Evolutionary conservation across 2,797 vertebrate species (phyloP).

Genomic region (Chrysocyon brachyurus): DNA sequence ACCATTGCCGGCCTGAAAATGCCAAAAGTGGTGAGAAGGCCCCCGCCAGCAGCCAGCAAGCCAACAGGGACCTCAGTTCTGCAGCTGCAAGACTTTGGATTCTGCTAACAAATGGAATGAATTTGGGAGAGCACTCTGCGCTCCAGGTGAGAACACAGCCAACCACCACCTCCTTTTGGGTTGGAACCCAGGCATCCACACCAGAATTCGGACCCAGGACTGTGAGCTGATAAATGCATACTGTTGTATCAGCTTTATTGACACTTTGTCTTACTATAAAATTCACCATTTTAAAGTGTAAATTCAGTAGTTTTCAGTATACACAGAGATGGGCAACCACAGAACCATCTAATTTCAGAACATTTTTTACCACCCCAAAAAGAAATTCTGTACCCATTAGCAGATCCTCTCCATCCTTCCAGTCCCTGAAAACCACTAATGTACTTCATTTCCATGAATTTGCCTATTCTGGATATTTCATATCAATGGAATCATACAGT

Average conservation of each 20-base stretch:
- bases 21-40: neutral
- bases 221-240: too few species aligned
- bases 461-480: neutral
- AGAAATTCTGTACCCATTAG: neutral
- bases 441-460: neutral
- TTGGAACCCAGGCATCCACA: neutral
- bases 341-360: neutral
- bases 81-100: neutral
- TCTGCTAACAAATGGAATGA: neutral
- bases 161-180: neutral
- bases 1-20: neutral
- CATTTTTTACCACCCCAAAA: neutral
- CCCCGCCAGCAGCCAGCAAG: neutral
- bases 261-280: neutral
- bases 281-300: neutral
- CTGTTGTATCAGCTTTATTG: neutral
- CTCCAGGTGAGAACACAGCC: neutral
- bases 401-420: neutral
- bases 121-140: neutral
- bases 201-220: neutral
- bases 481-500: neutral
- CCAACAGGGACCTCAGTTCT: neutral
- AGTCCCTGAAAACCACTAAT: neutral
- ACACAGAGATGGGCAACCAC: neutral
- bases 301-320: neutral